A percentile compares a stretch with the other conserved stretches of the same genome.
Evolutionary conservation across 1,140 invertebrate genomes (phyloP).

Genomic region (Diachasmimorpha longicaudata): DNA sequence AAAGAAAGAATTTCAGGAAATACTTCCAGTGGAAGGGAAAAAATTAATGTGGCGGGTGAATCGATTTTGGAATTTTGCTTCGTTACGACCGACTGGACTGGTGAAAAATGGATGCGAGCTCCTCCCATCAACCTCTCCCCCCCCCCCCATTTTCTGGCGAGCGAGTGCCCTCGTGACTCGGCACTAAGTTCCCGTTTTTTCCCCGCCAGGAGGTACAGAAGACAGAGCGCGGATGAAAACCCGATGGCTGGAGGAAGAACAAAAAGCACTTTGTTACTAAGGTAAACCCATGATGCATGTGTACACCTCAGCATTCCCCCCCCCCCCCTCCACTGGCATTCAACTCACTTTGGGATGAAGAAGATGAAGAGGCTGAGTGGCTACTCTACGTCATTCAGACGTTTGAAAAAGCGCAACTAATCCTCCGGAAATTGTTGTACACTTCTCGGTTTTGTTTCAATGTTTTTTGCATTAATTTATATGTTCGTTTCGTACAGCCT

Average conservation of each 20-base stretch:
- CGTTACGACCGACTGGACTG: neutral
- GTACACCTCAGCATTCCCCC: neutral
- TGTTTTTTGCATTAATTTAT: neutral
- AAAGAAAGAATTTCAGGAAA: no score
- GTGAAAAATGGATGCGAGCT: constrained; percentile 1
- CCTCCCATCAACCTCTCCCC: neutral
- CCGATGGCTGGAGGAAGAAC: constrained; percentile 26
- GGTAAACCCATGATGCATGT: constrained; percentile 44
- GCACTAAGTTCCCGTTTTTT: constrained; percentile 14
- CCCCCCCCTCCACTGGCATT: neutral
- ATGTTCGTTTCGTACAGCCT: neutral
- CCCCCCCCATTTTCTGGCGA: neutral
- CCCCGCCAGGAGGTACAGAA: neutral
- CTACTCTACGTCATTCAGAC: neutral
- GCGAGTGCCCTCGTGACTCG: constrained; percentile 42
- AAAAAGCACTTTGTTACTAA: constrained; percentile 53
- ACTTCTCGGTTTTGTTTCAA: constrained; percentile 18
- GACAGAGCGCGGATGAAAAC: neutral
- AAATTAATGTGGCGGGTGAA: no score
- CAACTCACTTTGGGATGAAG: constrained; percentile 8
- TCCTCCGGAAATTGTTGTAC: constrained; percentile 53
- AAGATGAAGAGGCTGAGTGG: constrained; percentile 10
- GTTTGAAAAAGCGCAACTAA: constrained; percentile 49
- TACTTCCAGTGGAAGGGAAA: no score
- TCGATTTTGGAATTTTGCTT: no score